Base-by-base conservation (phyloP, 2,888 invertebrate genomes). In the Pardosa pseudoannulata region DNA sequence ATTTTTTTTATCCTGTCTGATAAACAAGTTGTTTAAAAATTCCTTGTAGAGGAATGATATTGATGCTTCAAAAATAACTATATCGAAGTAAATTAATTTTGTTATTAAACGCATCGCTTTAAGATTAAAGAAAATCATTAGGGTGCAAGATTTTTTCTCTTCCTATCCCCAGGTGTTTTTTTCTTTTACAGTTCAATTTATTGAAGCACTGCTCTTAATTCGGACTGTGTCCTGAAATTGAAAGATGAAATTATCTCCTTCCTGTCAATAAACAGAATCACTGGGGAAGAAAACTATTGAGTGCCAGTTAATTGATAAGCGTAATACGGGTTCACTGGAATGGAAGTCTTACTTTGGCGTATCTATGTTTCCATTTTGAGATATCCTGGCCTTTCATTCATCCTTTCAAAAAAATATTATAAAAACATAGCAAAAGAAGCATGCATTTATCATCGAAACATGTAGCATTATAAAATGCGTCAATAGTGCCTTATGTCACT, bases 1-100 rank as follows among this genome's bases (percentile, higher is more conserved):
- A 11, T 16, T 46, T 46, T 46, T 46, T 56, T 56, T 56, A 6
- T 2, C 56, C 23, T 23, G 56, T 56, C 56, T 56, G 23, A 56
- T 56, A 56, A 56, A 56, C 56, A 56, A 56, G 23, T 19, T 56
- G 23, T 56, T 56, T 56, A 56, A 56, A 56, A 56, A 56, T 23
- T 3, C 23, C n/a, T 11, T 16, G 46, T 16, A 2, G 19, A 5
- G 2, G 23, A 23, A 23, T 56, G 19, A 56, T 56, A 56, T 56
- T 16, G 56, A 23, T 23, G 23, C 3, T 3, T 19, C 19, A 6
- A 56, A n/a, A 56, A 56, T 23, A 56, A 23, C 19, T 56, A 23
- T 56, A 23, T 56, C 23, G 23, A 23, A 23, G 23, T 56, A 23
- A 56, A 56, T 56, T 56, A 56, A 56, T 56, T 46, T 56, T 56